A percentile compares a stretch with the other conserved stretches of the same genome.
phyloP scores from a whole-genome alignment of 2,797 vertebrate species.

The Pipistrellus pygmaeus region DNA sequence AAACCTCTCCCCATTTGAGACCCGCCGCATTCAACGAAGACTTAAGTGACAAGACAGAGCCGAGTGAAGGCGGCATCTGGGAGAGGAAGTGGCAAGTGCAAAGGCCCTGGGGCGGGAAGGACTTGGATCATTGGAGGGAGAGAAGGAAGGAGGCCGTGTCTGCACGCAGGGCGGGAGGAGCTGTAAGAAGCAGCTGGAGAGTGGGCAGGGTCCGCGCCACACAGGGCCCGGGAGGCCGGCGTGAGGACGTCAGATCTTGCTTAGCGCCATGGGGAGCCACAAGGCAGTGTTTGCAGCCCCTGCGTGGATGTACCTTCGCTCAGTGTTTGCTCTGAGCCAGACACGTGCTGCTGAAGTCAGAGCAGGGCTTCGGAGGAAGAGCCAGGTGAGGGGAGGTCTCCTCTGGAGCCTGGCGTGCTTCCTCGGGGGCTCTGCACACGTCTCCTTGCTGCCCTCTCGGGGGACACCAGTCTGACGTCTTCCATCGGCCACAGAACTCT shows the following conservation, averaged over 20 bases:
- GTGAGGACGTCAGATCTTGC: neutral
- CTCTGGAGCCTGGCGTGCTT: fast-evolving
- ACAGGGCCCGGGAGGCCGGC: fast-evolving
- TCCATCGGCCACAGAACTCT: neutral
- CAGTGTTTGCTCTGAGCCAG: neutral
- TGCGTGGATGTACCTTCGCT: neutral
- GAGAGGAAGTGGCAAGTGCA: neutral
- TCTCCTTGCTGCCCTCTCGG: fast-evolving
- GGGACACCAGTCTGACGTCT: fast-evolving
- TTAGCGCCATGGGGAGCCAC: neutral
- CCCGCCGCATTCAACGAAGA: neutral
- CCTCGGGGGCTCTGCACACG: fast-evolving
- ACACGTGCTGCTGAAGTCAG: neutral
- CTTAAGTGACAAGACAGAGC: neutral
- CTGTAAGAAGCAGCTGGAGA: too few relatives aligned
- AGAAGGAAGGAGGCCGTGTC: neutral
- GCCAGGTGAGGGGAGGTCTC: too few relatives aligned
- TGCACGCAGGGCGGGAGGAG: too few relatives aligned
- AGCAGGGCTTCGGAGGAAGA: too few relatives aligned
- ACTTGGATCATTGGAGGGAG: neutral
- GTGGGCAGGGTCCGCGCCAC: too few relatives aligned
- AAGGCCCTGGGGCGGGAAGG: neutral
- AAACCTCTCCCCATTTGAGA: neutral
- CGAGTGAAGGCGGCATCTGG: neutral
- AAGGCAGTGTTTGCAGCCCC: too few relatives aligned